Base-by-base conservation (phyloP, 2,797 vertebrate species). In the Tadarida brasiliensis region DNA sequence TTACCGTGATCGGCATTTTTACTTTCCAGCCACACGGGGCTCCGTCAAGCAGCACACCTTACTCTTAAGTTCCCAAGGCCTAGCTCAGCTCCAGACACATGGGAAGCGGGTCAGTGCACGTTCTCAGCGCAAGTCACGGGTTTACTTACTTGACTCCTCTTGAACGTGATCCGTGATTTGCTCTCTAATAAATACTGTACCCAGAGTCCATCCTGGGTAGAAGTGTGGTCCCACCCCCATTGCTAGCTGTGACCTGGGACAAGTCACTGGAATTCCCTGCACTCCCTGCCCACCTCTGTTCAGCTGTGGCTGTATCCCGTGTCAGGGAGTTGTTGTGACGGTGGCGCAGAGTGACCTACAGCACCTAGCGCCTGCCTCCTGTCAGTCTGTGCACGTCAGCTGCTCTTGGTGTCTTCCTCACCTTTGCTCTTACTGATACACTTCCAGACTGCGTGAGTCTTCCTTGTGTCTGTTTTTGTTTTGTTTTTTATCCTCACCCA, bases 331-430 rank as follows among this genome's bases (percentile, higher is more conserved):
- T 56, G 0, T 1, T 7, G 1, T 1, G 5, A 0, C 22, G 16
- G 1, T 15, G 47, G 16, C 15, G 2, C 56, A 8, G 35, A 5
- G 0, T 12, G 22, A 0, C 4, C 35, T 33, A 33, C 4, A 30
- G 57, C 7, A 7, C 24, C 22, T 8, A 12, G 15, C 2, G 0
- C 17, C 0, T 17, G 0, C 49, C 20, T 24, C 0, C 20, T 11
- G 33, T 12, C 54, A 0, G 35, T 28, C 35, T 12, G 20, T 15
- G 0, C 54, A 0, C n/a, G 33, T 20, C 2, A 14, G 11, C 35
- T 12, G 11, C 4, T 16, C 30, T 51, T 19, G 61, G 7, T 4
- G 1, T 74, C 20, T 11, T 11, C 4, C 0, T 5, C 61, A 0
- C 65, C n/a, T 28, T 44, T 35, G 11, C 49, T 6, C 4, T 3